Base-by-base conservation (phyloP, 2,113 vertebrate genomes). In the Litocranius walleri region DNA sequence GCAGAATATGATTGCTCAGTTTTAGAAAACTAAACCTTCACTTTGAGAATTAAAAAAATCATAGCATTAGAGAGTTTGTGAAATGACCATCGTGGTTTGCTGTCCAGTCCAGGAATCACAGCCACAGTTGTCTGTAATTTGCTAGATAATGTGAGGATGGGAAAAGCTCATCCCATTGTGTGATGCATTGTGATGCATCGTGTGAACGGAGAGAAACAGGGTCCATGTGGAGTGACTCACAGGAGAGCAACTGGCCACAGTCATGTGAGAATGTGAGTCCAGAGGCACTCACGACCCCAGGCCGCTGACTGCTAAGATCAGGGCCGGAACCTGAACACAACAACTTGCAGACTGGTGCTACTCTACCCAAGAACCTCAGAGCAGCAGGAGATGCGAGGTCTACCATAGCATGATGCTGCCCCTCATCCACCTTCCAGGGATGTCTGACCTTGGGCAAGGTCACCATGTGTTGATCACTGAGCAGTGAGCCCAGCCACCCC, bases 141-240 rank as follows among this genome's bases (percentile, higher is more conserved):
- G 30, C 71, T 1, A 61, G 61, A 36, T 56, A 40, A 64, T 36
- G 5, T 54, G 81, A 87, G 77, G 81, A 82, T 30, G 50, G 52
- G 59, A 48, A 81, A 50, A 81, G 21, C 17, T 81, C 0, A 11
- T 0, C 0, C n/a, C n/a, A n/a, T n/a, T n/a, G n/a, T n/a, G n/a
- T n/a, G n/a, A n/a, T n/a, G n/a, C n/a, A n/a, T n/a, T n/a, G n/a
- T n/a, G n/a, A n/a, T n/a, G n/a, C 0, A 11, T 0, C 0, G 0
- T 21, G 12, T 90, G 54, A 62, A 1, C 7, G 30, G 5, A 84
- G 27, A 77, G 64, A 84, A 85, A 21, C 19, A 52, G 83, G 15
- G 7, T 13, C 56, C 5, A 2, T 2, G 30, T 19, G 71, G 27
- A 80, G 64, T 36, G 89, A 64, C 10, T 48, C 33, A 36, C 33